Conservation (phyloP, 2,797 vertebrate species). For the Sebastes vulpes region DNA sequence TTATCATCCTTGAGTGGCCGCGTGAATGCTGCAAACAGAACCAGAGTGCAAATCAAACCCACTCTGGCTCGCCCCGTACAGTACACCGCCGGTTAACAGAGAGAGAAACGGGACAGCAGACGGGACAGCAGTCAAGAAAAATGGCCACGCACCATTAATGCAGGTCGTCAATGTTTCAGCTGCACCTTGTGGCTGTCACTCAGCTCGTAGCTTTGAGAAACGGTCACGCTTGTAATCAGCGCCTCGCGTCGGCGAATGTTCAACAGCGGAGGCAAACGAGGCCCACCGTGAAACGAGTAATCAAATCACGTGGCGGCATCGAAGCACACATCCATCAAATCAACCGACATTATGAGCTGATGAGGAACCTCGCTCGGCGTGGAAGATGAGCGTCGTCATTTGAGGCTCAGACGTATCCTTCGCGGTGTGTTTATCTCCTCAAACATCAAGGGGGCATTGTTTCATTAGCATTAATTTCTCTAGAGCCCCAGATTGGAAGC, state of each 20-base stretch:
- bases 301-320: conserved; percentile 47
- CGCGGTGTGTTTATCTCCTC: conserved; percentile 53
- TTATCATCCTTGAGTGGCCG: conserved; percentile 77
- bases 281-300: conserved; percentile 31
- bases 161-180: conserved; percentile 52
- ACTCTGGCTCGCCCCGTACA: background rate
- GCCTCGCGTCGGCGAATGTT: conserved; percentile 2
- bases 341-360: conserved; percentile 43
- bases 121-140: conserved; percentile 24
- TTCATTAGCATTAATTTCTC: conserved; percentile 71
- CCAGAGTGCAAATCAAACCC: conserved; percentile 72
- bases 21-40: conserved; percentile 56
- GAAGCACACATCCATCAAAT: conserved; percentile 56
- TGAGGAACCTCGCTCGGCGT: conserved; percentile 32
- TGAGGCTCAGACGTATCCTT: conserved; percentile 18
- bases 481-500: conserved; percentile 55
- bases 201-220: conserved; percentile 40
- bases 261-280: conserved; percentile 14
- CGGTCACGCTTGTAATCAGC: conserved; percentile 28
- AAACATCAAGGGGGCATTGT: conserved; percentile 66
- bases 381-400: conserved; percentile 25
- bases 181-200: conserved; percentile 54
- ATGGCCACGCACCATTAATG: conserved; percentile 46
- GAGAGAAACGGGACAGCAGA: conserved; percentile 27
- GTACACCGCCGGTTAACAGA: conserved; percentile 40